Evolutionary conservation across 1,140 invertebrate species (phyloP), one percentile per base, ranked within the genome.

Genomic region (Colletes gigas): DNA sequence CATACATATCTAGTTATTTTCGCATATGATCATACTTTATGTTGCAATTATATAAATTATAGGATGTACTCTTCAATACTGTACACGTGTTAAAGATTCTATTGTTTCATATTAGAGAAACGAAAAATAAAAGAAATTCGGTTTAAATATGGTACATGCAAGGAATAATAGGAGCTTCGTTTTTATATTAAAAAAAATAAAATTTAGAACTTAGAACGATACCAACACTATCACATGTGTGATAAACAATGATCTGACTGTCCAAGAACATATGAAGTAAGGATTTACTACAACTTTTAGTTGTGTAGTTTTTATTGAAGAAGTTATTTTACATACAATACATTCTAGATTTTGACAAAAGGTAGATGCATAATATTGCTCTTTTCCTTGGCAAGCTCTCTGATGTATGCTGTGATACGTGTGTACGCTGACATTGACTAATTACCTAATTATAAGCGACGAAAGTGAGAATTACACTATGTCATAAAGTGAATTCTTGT

Each of bases 371-470:
- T 70, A 69, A 77, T 17, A 59, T 59, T 60, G 44, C 19, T 62
- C 52, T 21, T 75, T 75, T 75, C 19, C 63, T 14, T 68, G 21
- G 1, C 65, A 60, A 81, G 47, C 54, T 75, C 63, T 52, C 54
- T 19, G 70, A 79, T 52, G 70, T 86, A 81, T 82, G 60, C 84
- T 85, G 83, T 86, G 84, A 85, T 85, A 86, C 60, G 74, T 82
- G 62, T 72, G 69, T 63, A 73, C 73, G 78, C 69, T 50, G 65
- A 84, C 52, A 72, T 41, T 68, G 65, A 81, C 62, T 63, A 81
- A 84, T 59, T 65, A 77, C 47, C 57, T 80, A 55, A 78, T 78
- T 74, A n/a, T 76, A 55, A 78, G 71, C 47, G 70, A 82, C 66
- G 66, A 85, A 74, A 70, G 57, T 65, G 52, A 85, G 54, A 76